Base-by-base conservation (phyloP, 1,140 invertebrate genomes). In the Papilio aristodemus region DNA sequence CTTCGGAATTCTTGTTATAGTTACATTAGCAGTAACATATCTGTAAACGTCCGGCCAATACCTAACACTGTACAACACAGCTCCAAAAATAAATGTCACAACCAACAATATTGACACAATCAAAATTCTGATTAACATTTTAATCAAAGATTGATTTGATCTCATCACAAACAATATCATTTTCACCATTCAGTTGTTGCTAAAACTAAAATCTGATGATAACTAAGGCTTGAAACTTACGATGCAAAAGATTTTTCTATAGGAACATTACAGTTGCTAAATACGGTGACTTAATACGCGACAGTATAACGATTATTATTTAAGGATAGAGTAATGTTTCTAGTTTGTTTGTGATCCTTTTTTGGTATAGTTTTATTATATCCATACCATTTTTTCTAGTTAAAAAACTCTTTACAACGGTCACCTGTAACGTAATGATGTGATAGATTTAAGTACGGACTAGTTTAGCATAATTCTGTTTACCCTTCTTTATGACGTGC, bases 1-100 rank as follows among this genome's bases (percentile, higher is more conserved):
- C 6, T 80, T 89, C 4, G 86, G 83, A 71, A 90, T 91, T 17
- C 81, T 72, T 72, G 79, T 88, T 13, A 91, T 89, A 4, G 87
- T 91, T 37, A 91, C 85, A 73, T 91, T 87, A 0, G 86, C 81
- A 38, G 83, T 85, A 4, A 87, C 75, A 69, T 89, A 91, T 58
- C 80, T 87, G 19, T 89, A 85, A 0, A 90, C 69, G 73, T 90
- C 87, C 0, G 80, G 81, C 88, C 88, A 90, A 69, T 85, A 90
- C 66, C 74, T 81, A 0, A 76, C 70, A 72, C 87, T 89, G 50
- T 87, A 90, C 17, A 90, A 50, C 13, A 84, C 64, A 3, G 78
- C 60, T 11, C 81, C 80, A 71, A 90, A 77, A 41, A 90, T 73
- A 32, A 83, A 83, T 19, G 88, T 22, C 39, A 82, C 69, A 3